Percentiles rank a stretch among this genome's conserved stretches.
These are phyloP conservation scores for Torymus aiolomorphi DNA, from an alignment of 2,888 invertebrate species.

Conservation along the genomic window DNA sequence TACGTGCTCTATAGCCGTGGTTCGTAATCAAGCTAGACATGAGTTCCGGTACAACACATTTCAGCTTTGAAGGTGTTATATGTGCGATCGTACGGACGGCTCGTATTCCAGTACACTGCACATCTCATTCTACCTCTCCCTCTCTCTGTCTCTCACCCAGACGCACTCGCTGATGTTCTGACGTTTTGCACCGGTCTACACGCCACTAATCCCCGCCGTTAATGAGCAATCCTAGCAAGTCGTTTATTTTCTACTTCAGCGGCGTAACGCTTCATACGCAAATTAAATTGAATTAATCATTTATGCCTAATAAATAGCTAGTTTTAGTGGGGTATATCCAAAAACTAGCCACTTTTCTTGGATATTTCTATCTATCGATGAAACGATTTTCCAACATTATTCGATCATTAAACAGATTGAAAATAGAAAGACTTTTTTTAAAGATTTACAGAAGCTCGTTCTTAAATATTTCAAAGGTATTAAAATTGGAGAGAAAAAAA, in stretches of 20 bases:
- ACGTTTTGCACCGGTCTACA: conserved; percentile 13
- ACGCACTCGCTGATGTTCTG: conserved; percentile 6
- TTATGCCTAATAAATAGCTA: too few species aligned
- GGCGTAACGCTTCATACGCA: not conserved
- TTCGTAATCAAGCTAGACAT: conserved; percentile 4
- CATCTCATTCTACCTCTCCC: not conserved
- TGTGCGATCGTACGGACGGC: not conserved
- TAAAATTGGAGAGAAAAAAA: too few species aligned
- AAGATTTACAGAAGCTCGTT: too few species aligned
- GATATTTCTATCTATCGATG: too few species aligned
- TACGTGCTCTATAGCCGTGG: not conserved
- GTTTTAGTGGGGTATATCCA: too few species aligned
- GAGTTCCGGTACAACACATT: conserved; percentile 24
- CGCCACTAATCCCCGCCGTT: conserved; percentile 11
- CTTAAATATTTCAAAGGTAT: too few species aligned
- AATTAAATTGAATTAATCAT: conserved; percentile 34
- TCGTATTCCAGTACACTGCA: not conserved
- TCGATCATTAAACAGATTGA: too few species aligned
- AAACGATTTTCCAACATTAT: too few species aligned
- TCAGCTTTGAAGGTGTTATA: conserved; percentile 2
- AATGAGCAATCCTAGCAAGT: conserved; percentile 28
- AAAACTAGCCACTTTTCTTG: too few species aligned
- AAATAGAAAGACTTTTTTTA: too few species aligned
- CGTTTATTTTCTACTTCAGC: conserved; percentile 20
- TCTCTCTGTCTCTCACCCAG: not conserved